Evolutionary conservation across 2,113 vertebrate species (phyloP).

Genomic region (Myrmecobius fasciatus): DNA sequence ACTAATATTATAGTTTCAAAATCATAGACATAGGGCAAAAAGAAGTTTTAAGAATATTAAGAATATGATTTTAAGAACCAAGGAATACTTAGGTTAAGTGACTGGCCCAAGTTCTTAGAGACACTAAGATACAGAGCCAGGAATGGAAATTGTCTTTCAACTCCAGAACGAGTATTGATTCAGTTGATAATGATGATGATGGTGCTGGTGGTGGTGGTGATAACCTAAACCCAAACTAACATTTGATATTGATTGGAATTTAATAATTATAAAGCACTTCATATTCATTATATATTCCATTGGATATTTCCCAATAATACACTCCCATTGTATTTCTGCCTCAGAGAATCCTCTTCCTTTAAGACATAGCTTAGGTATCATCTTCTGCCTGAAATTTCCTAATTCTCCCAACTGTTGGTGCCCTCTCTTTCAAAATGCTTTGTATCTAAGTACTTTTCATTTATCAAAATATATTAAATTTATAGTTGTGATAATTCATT

Average conservation of each 20-base stretch:
- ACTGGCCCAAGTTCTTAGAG: background rate
- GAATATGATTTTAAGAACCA: background rate
- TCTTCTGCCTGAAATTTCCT: background rate
- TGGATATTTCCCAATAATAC: background rate
- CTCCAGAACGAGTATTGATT: background rate
- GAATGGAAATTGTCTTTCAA: background rate
- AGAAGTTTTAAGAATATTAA: background rate
- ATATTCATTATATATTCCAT: background rate
- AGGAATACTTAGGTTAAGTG: background rate
- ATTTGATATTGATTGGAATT: background rate
- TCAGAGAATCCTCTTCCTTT: background rate
- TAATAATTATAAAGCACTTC: background rate
- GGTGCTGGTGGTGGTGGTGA: background rate
- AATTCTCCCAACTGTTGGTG: background rate
- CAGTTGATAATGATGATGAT: background rate
- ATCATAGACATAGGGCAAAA: background rate
- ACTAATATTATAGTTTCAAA: too few species aligned
- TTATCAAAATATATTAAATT: background rate
- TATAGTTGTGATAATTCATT: background rate
- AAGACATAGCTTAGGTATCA: background rate
- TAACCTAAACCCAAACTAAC: background rate
- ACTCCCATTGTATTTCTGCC: background rate
- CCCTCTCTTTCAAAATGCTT: background rate
- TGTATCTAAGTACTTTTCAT: background rate
- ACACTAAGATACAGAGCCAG: background rate